Evolutionary conservation across 2,113 vertebrate genomes (phyloP), one percentile per base, ranked within the genome.

Genomic region (Microcebus jonahi): DNA sequence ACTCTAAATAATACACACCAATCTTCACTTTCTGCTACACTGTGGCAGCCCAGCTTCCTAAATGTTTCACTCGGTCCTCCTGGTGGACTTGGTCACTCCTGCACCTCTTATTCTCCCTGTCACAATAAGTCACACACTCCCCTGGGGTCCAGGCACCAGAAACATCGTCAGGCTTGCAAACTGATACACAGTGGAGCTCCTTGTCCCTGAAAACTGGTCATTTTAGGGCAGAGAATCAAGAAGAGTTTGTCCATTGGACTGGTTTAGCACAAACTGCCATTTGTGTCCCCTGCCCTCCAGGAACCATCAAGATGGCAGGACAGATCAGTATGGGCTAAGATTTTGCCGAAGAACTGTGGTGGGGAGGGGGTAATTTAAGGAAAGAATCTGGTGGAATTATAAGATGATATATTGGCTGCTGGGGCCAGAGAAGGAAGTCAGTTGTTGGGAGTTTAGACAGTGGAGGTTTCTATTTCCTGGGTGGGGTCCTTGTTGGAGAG

Each of bases 381-480:
- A 96, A 80, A 67, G 23, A 89, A 36, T 50, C 70, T 71, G 17
- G 39, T 92, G 80, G 23, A 91, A 89, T 45, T 61, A 6, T 48
- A 80, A 93, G 48, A 86, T 5, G 8, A 55, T 59, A 76, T 67
- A 45, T 34, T 50, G 42, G 59, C 57, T 91, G 71, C 36, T 65
- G 36, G 50, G 34, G 29, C 31, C n/a, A 88, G 39, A 89, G 76
- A 84, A 90, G 75, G 55, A 88, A 88, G 11, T 8, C 73, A 81
- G n/a, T 45, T 90, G 12, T 50, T n/a, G 88, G 97, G 82, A 59
- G 45, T 76, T 99, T 96, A 98, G 65, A 99, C 99, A 27, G 99
- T 98, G 0, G 99, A 99, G 2, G 99, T 99, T 98, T 99, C 99
- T 82, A 99, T 99, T 1, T 98, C 98, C 97, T 99, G 99, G 0